These are phyloP conservation scores for Panzeria rudis DNA, from an alignment of 2,888 invertebrate species.

Conservation along the genomic window DNA sequence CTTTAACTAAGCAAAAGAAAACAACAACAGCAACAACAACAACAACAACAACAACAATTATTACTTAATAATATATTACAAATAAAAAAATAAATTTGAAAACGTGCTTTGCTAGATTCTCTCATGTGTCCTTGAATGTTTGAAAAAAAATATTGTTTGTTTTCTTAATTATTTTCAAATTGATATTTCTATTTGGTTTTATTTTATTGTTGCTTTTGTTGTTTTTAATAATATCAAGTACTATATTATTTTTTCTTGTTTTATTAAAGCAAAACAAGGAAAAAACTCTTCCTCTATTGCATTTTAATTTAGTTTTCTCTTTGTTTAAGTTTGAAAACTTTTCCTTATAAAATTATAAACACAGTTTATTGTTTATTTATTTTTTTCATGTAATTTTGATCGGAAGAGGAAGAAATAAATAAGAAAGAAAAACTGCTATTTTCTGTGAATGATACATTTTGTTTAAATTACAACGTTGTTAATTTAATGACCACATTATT, in stretches of 20 bases:
- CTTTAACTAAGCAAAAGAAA: not conserved
- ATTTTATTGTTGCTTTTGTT: conserved; percentile 7
- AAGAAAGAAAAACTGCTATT: conserved; percentile 9
- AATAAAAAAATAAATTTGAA: not conserved
- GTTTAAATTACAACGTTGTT: conserved; percentile 3
- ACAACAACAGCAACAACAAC: not conserved
- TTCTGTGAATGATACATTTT: conserved; percentile 1
- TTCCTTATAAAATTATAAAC: conserved; percentile 18
- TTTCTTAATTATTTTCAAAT: conserved; percentile 17
- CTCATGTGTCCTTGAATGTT: conserved; percentile 25
- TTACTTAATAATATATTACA: conserved; percentile 7
- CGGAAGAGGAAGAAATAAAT: conserved; percentile 50
- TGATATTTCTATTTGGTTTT: conserved; percentile 8
- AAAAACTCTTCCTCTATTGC: conserved; percentile 29
- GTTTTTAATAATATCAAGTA: conserved; percentile 2
- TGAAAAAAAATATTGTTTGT: not conserved
- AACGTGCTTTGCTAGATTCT: conserved; percentile 22
- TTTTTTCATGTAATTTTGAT: conserved; percentile 30
- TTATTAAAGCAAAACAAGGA: not conserved
- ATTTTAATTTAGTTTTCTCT: conserved; percentile 17
- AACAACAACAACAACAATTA: not conserved
- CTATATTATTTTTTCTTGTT: not conserved
- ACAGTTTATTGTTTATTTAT: conserved; percentile 32
- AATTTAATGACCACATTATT: conserved; percentile 23
- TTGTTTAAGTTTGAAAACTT: conserved; percentile 12